Conservation (phyloP, 2,113 vertebrate species). For the Pygoscelis antarcticus region DNA sequence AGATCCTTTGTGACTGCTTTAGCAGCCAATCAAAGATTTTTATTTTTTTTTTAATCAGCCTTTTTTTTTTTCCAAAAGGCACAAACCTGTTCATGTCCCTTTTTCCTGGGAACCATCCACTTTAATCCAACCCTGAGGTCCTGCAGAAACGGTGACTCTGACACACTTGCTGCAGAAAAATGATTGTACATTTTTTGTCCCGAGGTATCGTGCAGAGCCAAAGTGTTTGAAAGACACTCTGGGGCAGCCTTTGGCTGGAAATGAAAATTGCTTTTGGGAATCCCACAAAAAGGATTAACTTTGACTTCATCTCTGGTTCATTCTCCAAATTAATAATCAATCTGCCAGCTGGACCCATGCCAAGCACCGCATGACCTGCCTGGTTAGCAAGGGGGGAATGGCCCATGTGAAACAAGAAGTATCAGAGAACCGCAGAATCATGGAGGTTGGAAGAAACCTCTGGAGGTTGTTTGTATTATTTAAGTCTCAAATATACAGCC, state of each 20-base stretch:
- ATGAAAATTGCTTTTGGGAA: slow-evolving; percentile 72
- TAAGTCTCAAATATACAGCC: not conserved
- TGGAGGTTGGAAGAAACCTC: not conserved
- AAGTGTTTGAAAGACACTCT: slow-evolving; percentile 11
- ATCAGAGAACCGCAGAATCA: not conserved
- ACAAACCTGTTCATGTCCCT: not conserved
- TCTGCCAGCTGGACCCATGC: slow-evolving; percentile 23
- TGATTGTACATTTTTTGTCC: not conserved
- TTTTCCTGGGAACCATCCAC: not conserved
- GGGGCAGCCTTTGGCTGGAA: slow-evolving; percentile 57
- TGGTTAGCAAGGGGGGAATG: not conserved
- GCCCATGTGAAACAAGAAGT: not conserved
- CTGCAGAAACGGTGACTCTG: not conserved
- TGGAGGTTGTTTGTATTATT: not conserved
- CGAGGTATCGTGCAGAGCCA: not conserved
- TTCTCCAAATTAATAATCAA: slow-evolving; percentile 70
- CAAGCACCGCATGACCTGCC: slow-evolving; percentile 16
- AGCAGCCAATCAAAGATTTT: not conserved
- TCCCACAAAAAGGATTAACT: slow-evolving; percentile 68
- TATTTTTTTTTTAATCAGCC: not conserved
- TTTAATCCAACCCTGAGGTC: not conserved
- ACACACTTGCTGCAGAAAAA: not conserved
- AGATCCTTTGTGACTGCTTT: not conserved
- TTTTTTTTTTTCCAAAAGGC: not conserved
- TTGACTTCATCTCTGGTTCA: slow-evolving; percentile 57